Evolutionary conservation across 2,113 vertebrate genomes (phyloP).

Genomic region (Xiphophorus hellerii): DNA sequence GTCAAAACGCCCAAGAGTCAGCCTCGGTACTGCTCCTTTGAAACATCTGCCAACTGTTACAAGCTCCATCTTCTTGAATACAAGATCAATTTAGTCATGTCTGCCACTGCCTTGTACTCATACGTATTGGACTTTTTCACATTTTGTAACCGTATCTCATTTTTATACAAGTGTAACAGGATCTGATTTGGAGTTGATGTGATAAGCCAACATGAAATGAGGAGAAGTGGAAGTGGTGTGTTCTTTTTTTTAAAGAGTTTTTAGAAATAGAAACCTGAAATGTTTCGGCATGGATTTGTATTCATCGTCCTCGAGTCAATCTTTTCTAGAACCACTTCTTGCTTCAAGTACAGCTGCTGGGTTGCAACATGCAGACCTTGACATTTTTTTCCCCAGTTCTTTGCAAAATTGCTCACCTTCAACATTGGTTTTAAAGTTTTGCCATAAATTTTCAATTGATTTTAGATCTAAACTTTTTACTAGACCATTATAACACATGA

Average conservation of each 20-base stretch:
- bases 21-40: constrained; percentile 8
- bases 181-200: neutral
- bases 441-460: neutral
- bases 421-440: neutral
- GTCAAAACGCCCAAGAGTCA: constrained; percentile 14
- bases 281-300: neutral
- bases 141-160: neutral
- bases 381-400: no score
- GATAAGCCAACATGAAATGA: neutral
- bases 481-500: neutral
- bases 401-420: neutral
- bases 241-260: neutral
- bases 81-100: constrained; percentile 16
- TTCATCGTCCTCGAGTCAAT: neutral
- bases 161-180: neutral
- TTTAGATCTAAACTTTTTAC: neutral
- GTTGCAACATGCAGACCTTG: neutral
- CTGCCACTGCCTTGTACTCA: neutral
- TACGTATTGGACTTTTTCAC: neutral
- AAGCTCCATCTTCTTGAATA: constrained; percentile 21
- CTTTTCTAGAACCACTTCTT: neutral
- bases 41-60: constrained; percentile 38
- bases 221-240: neutral
- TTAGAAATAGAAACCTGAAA: neutral
- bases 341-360: neutral